A percentile compares a stretch with the other conserved stretches of the same genome.
These are phyloP conservation scores for Tragelaphus buxtoni DNA, from an alignment of 2,113 vertebrate species.

Conservation along the genomic window DNA sequence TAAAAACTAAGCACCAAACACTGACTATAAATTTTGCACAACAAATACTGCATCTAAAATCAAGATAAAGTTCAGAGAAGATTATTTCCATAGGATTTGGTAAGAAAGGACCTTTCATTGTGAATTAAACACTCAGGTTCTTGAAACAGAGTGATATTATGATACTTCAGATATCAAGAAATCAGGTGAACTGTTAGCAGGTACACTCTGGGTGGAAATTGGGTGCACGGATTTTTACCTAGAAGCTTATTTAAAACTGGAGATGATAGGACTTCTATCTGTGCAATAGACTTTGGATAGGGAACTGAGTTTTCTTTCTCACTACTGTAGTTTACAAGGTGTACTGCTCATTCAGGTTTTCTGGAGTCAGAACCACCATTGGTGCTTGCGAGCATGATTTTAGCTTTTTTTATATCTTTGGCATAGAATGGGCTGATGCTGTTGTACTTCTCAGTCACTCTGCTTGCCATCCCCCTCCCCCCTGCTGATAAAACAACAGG, in stretches of 20 bases:
- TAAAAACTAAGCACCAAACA: slow-evolving; percentile 28
- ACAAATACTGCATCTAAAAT: background rate
- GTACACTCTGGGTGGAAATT: background rate
- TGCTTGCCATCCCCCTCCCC: background rate
- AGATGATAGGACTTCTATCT: background rate
- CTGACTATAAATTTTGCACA: slow-evolving; percentile 10
- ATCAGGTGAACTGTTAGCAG: background rate
- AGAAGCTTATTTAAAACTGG: background rate
- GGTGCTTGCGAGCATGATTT: background rate
- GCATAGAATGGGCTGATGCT: background rate
- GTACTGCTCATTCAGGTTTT: background rate
- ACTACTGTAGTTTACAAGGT: background rate
- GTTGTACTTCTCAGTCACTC: background rate
- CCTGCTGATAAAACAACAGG: background rate
- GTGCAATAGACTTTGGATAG: background rate
- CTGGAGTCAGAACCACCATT: background rate
- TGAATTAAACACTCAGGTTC: background rate
- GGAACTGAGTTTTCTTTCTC: background rate
- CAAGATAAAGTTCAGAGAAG: slow-evolving; percentile 7
- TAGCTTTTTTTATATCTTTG: background rate
- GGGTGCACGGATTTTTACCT: background rate
- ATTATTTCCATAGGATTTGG: background rate
- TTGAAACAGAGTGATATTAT: slow-evolving; percentile 9
- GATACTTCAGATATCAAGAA: background rate
- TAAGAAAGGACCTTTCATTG: slow-evolving; percentile 51